Conservation (phyloP, 2,888 invertebrate genomes). For the Apomyelois bistriatella region DNA sequence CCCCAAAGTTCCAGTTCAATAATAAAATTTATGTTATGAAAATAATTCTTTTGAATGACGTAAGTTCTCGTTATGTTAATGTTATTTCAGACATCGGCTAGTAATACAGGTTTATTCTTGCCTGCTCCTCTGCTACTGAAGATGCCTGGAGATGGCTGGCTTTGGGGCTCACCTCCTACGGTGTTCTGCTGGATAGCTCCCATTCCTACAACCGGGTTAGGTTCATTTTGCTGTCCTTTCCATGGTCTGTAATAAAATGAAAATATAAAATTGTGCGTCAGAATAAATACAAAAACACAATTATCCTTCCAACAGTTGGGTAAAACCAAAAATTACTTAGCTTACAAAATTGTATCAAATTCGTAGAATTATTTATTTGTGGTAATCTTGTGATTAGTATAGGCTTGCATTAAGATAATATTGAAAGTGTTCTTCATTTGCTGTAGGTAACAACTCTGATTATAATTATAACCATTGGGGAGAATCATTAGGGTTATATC, state of each 20-base stretch:
- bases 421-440: no score
- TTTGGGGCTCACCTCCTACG: conserved; percentile 56
- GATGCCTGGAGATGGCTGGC: conserved; percentile 63
- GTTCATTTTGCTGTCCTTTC: conserved; percentile 74
- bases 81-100: conserved; percentile 16
- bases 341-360: no score
- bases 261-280: no score
- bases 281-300: background rate
- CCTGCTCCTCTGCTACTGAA: conserved; percentile 73
- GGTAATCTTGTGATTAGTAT: no score
- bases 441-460: no score
- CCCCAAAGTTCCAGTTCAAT: no score
- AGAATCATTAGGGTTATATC: no score
- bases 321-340: no score
- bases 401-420: no score
- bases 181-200: conserved; percentile 59
- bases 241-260: conserved; percentile 54
- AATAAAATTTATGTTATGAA: background rate
- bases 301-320: no score
- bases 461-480: no score
- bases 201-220: conserved; percentile 69
- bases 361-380: no score
- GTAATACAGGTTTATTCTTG: conserved; percentile 58
- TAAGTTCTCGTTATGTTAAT: background rate
- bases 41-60: background rate